These are phyloP conservation scores for Myotis myotis DNA, from an alignment of 2,797 vertebrate genomes.

Conservation along the genomic window DNA sequence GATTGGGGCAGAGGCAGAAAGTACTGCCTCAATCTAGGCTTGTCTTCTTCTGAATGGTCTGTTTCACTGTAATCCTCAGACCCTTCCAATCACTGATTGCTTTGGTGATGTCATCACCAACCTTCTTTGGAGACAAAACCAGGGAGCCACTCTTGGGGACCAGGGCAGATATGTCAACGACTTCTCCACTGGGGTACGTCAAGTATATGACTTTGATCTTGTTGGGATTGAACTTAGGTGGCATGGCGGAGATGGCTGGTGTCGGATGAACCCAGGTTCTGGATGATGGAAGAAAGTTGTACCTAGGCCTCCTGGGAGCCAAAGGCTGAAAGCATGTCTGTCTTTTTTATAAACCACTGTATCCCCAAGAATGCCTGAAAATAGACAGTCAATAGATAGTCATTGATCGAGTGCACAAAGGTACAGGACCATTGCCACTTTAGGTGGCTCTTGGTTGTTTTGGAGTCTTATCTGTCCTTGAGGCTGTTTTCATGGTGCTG, in stretches of 20 bases:
- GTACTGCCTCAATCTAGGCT: background rate
- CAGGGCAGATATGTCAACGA: background rate
- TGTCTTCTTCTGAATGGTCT: background rate
- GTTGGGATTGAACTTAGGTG: background rate
- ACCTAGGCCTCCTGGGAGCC: background rate
- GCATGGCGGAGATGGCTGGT: background rate
- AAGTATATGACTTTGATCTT: background rate
- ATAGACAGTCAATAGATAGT: background rate
- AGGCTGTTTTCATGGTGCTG: conserved; percentile 59
- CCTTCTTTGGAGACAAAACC: background rate
- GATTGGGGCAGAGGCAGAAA: background rate
- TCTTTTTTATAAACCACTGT: background rate
- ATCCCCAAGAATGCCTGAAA: background rate
- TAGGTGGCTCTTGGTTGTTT: background rate
- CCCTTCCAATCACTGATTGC: background rate
- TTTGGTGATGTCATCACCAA: background rate
- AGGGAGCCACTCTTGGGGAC: background rate
- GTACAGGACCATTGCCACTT: background rate
- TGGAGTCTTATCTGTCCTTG: background rate
- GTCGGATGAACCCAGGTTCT: background rate
- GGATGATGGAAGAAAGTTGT: background rate
- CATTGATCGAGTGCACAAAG: background rate
- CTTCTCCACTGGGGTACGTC: background rate
- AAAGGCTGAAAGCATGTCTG: background rate
- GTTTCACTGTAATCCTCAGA: background rate